Evolutionary conservation across 1,140 invertebrate species (phyloP).

Genomic region (Teleopsis dalmanni): DNA sequence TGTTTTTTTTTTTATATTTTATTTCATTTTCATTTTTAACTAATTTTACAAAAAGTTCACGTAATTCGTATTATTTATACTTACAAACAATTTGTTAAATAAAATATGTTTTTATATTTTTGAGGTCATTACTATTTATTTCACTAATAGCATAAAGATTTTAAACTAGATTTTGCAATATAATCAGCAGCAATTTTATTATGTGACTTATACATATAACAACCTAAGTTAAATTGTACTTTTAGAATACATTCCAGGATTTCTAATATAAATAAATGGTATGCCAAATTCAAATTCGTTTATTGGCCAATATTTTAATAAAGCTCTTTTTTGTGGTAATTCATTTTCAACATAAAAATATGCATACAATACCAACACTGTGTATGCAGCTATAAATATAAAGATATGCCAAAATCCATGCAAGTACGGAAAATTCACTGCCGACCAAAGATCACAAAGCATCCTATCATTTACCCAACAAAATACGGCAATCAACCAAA

Average conservation of each 20-base stretch:
- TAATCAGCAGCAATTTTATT: too few relatives aligned
- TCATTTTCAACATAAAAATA: slow-evolving; percentile 69
- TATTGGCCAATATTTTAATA: slow-evolving; percentile 65
- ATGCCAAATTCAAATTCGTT: slow-evolving; percentile 68
- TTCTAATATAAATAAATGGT: slow-evolving; percentile 60
- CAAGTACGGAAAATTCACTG: slow-evolving; percentile 68
- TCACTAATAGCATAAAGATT: too few relatives aligned
- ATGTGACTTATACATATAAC: too few relatives aligned
- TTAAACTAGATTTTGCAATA: too few relatives aligned
- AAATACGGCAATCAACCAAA: slow-evolving; percentile 60
- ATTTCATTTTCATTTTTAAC: too few relatives aligned
- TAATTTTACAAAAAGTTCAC: too few relatives aligned
- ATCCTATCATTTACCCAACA: slow-evolving; percentile 72
- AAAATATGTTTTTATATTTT: too few relatives aligned
- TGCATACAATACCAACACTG: slow-evolving; percentile 65
- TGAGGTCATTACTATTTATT: too few relatives aligned
- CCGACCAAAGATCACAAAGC: slow-evolving; percentile 69
- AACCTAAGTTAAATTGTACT: slow-evolving; percentile 35
- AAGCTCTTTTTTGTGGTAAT: slow-evolving; percentile 58
- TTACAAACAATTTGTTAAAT: too few relatives aligned
- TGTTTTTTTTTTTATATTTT: too few relatives aligned
- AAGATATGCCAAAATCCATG: slow-evolving; percentile 75
- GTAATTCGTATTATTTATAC: too few relatives aligned
- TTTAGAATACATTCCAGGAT: slow-evolving; percentile 44
- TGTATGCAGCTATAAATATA: slow-evolving; percentile 70